Percentiles rank a stretch among this genome's conserved stretches.
phyloP scores from a whole-genome alignment of 2,797 vertebrate genomes.

The Epinephelus malabaricus region DNA sequence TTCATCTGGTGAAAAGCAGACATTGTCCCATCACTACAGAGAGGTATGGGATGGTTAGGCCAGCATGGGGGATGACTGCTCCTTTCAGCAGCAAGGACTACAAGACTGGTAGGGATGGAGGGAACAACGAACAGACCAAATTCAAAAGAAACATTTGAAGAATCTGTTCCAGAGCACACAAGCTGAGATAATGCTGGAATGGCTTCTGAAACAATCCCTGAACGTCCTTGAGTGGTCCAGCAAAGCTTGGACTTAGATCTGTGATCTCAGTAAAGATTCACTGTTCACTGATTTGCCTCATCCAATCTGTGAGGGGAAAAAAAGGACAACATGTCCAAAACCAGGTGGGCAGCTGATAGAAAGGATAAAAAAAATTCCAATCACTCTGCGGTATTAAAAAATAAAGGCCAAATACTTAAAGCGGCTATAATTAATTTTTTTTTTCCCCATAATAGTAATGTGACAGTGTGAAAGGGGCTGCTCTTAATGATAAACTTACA shows the following conservation, averaged over 20 bases:
- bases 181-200: conserved; percentile 41
- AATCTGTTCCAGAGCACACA: conserved; percentile 15
- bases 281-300: conserved; percentile 36
- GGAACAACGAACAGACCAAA: conserved; percentile 27
- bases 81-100: conserved; percentile 22
- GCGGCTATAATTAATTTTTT: not conserved
- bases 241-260: conserved; percentile 51
- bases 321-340: conserved; percentile 27
- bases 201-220: conserved; percentile 30
- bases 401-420: too few species aligned
- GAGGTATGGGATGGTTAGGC: not conserved
- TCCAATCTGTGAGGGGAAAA: conserved; percentile 27
- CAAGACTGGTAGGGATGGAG: conserved; percentile 19
- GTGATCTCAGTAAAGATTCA: conserved; percentile 42
- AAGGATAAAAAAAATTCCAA: not conserved
- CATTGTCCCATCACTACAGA: not conserved
- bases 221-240: conserved; percentile 19
- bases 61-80: not conserved
- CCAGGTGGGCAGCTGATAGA: conserved; percentile 11
- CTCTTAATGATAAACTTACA: not conserved
- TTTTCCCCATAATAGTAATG: not conserved
- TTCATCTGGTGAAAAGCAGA: conserved; percentile 26
- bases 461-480: not conserved
- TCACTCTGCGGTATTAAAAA: too few species aligned
- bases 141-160: conserved; percentile 38